phyloP scores from a whole-genome alignment of 1,140 invertebrate genomes.

The Maconellicoccus hirsutus region DNA sequence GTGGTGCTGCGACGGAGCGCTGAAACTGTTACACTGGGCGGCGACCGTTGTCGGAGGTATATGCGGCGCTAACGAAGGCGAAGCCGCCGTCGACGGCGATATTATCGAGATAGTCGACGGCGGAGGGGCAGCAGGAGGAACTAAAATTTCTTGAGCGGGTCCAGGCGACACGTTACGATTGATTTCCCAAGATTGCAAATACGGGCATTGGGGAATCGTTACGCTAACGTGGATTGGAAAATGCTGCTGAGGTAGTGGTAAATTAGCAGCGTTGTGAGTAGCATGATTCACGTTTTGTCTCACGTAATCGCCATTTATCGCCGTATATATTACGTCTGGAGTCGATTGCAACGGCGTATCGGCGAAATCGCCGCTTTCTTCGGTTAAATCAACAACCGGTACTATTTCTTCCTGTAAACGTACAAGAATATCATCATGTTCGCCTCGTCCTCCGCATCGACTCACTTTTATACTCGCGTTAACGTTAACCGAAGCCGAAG shows the following conservation, averaged over 20 bases:
- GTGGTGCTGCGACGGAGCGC: neutral
- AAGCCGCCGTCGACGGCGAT: neutral
- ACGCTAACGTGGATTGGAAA: slow-evolving; percentile 16
- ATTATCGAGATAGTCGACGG: neutral
- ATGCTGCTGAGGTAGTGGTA: neutral
- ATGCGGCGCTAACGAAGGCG: neutral
- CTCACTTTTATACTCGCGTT: slow-evolving; percentile 1
- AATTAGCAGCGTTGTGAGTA: neutral
- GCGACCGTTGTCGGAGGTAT: neutral
- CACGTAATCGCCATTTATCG: neutral
- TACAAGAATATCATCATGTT: neutral
- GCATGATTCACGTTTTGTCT: neutral
- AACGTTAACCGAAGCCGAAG: neutral
- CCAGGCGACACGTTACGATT: slow-evolving; percentile 8
- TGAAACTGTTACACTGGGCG: neutral
- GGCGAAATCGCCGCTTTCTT: neutral
- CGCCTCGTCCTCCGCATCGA: neutral
- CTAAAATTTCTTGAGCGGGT: slow-evolving; percentile 17
- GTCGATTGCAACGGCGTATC: neutral
- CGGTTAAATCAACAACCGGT: slow-evolving; percentile 1
- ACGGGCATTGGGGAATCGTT: slow-evolving; percentile 10
- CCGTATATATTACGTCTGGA: neutral
- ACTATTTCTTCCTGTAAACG: slow-evolving; percentile 8
- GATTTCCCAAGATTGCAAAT: slow-evolving; percentile 5
- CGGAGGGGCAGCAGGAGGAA: neutral